Conservation (phyloP, 2,888 invertebrate species). For the Balanococcus diminutus region DNA sequence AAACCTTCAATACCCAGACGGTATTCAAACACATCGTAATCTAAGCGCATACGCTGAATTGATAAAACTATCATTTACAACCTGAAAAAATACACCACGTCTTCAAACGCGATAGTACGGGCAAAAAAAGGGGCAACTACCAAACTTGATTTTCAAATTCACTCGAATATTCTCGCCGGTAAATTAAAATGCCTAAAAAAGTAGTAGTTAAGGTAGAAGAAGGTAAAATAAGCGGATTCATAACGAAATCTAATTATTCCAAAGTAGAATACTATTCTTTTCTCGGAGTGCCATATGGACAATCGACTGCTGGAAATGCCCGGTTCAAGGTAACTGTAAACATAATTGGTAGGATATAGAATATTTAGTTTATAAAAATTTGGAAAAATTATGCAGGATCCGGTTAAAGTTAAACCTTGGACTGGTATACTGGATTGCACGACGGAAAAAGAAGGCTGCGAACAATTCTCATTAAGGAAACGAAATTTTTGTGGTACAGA, state of each 20-base stretch:
- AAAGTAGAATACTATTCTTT: background rate
- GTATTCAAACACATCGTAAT: no score
- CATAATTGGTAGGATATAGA: no score
- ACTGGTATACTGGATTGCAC: background rate
- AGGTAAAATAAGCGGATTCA: constrained; percentile 33
- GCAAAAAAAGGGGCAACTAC: no score
- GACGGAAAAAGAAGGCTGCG: constrained; percentile 7
- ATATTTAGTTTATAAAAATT: no score
- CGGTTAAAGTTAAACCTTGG: background rate
- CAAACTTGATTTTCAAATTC: background rate
- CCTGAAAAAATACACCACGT: no score
- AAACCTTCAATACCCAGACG: no score
- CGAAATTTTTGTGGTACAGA: background rate
- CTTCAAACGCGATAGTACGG: no score
- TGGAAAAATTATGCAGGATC: background rate
- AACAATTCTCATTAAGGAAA: background rate
- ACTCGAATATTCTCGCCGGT: background rate
- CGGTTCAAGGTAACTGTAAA: constrained; percentile 42
- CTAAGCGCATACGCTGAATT: no score
- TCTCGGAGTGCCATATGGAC: constrained; percentile 23
- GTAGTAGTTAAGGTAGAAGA: background rate
- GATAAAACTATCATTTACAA: no score
- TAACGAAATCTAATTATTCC: background rate
- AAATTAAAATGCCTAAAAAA: background rate
- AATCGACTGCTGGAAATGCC: background rate